These are phyloP conservation scores for Pocillopora grandis DNA, from an alignment of 92 coral and sea anemone species.

Conservation along the genomic window DNA sequence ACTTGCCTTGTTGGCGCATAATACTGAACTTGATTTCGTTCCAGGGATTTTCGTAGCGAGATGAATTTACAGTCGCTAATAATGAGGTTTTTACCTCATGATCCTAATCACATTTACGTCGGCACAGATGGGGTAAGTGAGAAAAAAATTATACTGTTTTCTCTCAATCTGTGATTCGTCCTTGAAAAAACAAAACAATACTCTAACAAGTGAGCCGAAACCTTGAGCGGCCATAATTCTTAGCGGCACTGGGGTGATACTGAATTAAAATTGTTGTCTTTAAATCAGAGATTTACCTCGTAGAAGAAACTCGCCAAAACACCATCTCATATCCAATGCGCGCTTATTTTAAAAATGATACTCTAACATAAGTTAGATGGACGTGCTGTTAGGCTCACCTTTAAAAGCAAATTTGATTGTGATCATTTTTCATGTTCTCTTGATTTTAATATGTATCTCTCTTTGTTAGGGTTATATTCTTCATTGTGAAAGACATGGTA, in stretches of 20 bases:
- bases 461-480: conserved; percentile 81
- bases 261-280: too few species aligned
- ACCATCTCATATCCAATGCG: too few species aligned
- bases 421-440: neutral
- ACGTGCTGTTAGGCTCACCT: neutral
- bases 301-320: too few species aligned
- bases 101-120: conserved; percentile 91
- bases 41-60: conserved; percentile 60
- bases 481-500: conserved; percentile 89
- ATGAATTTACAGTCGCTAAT: conserved; percentile 64
- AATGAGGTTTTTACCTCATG: conserved; percentile 89
- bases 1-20: neutral
- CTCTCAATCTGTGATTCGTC: neutral
- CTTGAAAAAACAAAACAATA: neutral
- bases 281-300: too few species aligned
- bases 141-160: neutral
- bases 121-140: conserved; percentile 92
- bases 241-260: too few species aligned
- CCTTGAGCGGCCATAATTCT: too few species aligned
- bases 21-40: neutral
- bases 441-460: neutral
- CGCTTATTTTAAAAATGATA: too few species aligned
- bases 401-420: neutral
- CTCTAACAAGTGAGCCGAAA: too few species aligned
- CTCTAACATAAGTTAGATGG: too few species aligned